Conservation (phyloP, 2,797 vertebrate species). For the Spheniscus humboldti region DNA sequence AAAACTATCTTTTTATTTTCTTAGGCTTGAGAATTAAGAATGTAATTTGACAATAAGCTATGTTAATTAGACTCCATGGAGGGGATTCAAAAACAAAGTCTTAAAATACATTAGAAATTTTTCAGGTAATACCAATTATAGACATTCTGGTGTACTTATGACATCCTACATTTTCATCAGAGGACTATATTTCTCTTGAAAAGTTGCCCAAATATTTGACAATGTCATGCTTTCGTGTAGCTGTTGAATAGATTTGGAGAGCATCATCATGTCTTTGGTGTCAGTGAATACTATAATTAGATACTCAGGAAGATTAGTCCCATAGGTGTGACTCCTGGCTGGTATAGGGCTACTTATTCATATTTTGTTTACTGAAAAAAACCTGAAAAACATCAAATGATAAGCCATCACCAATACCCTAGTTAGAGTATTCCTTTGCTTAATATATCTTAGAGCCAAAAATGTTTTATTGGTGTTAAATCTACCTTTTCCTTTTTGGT, state of each 20-base stretch:
- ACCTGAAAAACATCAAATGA: not conserved
- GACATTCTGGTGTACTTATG: not conserved
- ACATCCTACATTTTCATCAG: not conserved
- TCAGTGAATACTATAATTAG: not conserved
- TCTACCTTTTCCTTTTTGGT: not conserved
- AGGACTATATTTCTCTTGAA: not conserved
- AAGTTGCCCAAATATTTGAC: not conserved
- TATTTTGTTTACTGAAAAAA: not conserved
- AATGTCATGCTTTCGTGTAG: not conserved
- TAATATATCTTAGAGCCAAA: not conserved
- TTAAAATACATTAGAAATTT: not conserved
- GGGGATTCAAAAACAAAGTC: not conserved
- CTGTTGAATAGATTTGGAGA: not conserved
- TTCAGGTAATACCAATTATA: not conserved
- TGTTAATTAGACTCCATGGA: not conserved
- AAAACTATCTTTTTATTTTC: not conserved
- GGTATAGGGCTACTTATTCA: not conserved
- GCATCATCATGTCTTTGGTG: not conserved
- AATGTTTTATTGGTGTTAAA: not conserved
- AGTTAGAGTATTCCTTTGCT: not conserved
- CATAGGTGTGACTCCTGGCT: not conserved
- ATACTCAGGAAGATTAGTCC: not conserved
- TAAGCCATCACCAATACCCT: not conserved
- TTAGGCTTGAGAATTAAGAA: not conserved
- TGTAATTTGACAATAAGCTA: not conserved